A percentile compares a stretch with the other conserved stretches of the same genome.
Conservation (phyloP, 2,113 vertebrate genomes). For the Rhea pennata region DNA sequence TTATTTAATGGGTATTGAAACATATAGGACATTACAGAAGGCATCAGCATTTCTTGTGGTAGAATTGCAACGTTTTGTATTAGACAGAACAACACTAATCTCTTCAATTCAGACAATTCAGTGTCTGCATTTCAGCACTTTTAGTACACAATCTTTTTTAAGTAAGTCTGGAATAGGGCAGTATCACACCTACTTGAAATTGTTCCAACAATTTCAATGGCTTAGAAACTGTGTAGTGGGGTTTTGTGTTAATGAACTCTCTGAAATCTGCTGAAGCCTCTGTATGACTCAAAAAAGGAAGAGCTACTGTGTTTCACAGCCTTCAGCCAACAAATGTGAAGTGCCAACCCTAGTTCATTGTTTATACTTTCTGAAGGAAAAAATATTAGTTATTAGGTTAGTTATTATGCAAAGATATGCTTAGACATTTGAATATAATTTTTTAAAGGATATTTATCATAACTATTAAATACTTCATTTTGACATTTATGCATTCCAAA, state of each 20-base stretch:
- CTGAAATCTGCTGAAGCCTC: background rate
- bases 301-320: background rate
- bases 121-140: background rate
- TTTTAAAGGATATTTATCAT: background rate
- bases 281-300: background rate
- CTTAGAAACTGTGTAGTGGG: background rate
- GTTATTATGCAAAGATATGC: background rate
- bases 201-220: background rate
- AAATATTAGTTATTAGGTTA: background rate
- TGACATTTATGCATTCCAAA: constrained; percentile 15
- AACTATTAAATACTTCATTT: constrained; percentile 18
- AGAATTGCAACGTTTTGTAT: background rate
- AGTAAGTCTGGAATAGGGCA: background rate
- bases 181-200: background rate
- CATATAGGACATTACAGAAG: background rate
- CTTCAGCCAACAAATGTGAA: background rate
- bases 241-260: background rate
- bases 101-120: background rate
- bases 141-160: background rate
- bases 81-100: background rate
- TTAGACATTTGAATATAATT: constrained; percentile 16
- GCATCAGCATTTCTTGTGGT: background rate
- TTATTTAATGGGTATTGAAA: background rate
- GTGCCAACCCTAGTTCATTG: background rate
- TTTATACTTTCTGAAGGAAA: background rate